A percentile compares a stretch with the other conserved stretches of the same genome.
Evolutionary conservation across 37 sponge, comb jelly and placozoan genomes (phyloP).

Genomic region (Beroe forskalii): DNA sequence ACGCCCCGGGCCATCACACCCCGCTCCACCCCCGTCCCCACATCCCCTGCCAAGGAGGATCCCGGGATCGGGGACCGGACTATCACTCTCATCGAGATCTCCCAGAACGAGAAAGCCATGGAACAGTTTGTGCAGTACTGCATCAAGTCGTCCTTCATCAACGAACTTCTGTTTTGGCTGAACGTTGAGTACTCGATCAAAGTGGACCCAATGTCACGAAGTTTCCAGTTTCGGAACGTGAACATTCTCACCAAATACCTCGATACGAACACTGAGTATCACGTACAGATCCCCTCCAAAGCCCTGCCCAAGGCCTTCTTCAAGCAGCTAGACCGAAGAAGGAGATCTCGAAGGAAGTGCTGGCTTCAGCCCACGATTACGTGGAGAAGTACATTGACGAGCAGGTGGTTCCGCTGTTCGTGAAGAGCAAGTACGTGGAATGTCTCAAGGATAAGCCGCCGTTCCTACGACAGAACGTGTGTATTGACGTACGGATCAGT

Average conservation of each 20-base stretch:
- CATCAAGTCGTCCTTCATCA: conserved; percentile 64
- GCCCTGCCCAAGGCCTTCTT: conserved; percentile 60
- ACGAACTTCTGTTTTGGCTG: conserved; percentile 60
- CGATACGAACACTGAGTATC: conserved; percentile 60
- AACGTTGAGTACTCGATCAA: conserved; percentile 54
- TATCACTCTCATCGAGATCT: conserved; percentile 45
- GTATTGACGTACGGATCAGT: conserved; percentile 18
- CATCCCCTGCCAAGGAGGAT: background rate
- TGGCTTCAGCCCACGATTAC: conserved; percentile 52
- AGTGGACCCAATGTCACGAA: conserved; percentile 25
- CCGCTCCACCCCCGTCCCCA: background rate
- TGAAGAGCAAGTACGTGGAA: conserved; percentile 59
- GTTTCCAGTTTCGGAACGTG: conserved; percentile 56
- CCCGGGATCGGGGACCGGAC: background rate
- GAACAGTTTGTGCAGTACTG: conserved; percentile 64
- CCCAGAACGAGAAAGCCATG: conserved; percentile 52
- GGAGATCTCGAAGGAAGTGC: conserved; percentile 49
- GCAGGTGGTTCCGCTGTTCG: conserved; percentile 45
- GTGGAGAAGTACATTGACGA: conserved; percentile 60
- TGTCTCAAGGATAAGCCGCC: conserved; percentile 30
- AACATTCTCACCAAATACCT: conserved; percentile 53
- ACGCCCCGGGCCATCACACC: background rate
- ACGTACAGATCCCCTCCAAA: conserved; percentile 59
- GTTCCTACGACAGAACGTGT: background rate
- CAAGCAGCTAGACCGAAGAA: conserved; percentile 43